These are phyloP conservation scores for Saguinus midas DNA, from an alignment of 2,113 vertebrate genomes.

Conservation along the genomic window DNA sequence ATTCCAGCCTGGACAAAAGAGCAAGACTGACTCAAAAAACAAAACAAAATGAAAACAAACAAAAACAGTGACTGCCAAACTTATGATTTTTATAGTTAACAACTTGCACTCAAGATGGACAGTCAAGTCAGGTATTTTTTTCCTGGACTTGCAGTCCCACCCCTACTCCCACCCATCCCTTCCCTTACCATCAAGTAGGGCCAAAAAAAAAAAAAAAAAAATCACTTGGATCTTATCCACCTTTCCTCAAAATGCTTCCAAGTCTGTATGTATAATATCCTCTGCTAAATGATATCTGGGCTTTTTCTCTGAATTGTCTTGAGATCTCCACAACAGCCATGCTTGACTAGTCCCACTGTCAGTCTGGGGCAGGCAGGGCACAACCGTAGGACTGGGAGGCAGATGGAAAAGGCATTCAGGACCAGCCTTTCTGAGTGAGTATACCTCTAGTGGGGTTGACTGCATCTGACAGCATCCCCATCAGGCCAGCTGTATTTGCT, in stretches of 20 bases:
- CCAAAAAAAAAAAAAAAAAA: neutral
- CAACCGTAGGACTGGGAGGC: neutral
- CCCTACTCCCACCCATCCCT: too few relatives aligned
- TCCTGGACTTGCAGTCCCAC: neutral
- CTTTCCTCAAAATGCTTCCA: constrained; percentile 55
- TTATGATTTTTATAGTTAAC: neutral
- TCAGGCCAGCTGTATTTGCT: neutral
- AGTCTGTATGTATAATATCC: neutral
- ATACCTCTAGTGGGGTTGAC: neutral
- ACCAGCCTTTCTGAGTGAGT: neutral
- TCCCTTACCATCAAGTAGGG: neutral
- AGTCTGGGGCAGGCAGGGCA: neutral
- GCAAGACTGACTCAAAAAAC: neutral
- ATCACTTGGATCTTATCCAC: constrained; percentile 38
- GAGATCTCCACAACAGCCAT: neutral
- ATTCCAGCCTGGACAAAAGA: neutral
- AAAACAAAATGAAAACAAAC: neutral
- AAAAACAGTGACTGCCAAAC: neutral
- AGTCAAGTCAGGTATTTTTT: neutral
- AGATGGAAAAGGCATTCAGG: neutral
- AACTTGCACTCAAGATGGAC: neutral
- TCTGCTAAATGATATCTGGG: constrained; percentile 64
- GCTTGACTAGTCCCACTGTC: neutral
- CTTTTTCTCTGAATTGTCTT: constrained; percentile 37
- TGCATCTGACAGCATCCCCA: constrained; percentile 53